Evolutionary conservation across 2,113 vertebrate genomes (phyloP), one percentile per base, ranked within the genome.

Genomic region (Cyanoderma ruficeps): DNA sequence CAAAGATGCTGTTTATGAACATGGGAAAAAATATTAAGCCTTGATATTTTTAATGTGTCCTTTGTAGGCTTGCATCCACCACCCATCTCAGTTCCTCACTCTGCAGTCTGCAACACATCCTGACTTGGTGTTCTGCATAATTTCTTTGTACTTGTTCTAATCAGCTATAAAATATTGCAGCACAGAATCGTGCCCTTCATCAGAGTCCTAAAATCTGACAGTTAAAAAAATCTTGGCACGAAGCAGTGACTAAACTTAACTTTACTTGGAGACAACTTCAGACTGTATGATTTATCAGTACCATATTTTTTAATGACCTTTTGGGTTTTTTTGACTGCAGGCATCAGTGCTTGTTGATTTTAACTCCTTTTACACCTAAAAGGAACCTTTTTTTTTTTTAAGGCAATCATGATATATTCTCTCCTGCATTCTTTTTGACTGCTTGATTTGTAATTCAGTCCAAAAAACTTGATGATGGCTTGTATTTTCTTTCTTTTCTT

Each of bases 311-410:
- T 96, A 94, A 95, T 65, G 74, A 57, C 50, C 50, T 72, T 87
- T 82, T 60, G 42, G 31, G 17, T 2, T 93, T 95, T 87, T 91
- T 84, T 47, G 63, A 67, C 46, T 0, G 1, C 42, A 82, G 31
- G 46, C 65, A 55, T 80, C 75, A 41, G 24, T 64, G 75, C 63
- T 84, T 76, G 64, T 76, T 1, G 0, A 55, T 85, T 96, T 85
- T 85, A 83, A 61, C 19, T 91, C 17, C 64, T 89, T 93, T 96
- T 95, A 91, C 59, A 96, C n/a, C 15, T 57, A n/a, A 68, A 91
- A 89, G 53, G 11, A 28, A 65, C 5, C 1, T 0, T 39, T 50
- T 50, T 33, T 60, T 88, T 76, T 74, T 89, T 80, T 33, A 68
- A 4, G 1, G 17, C 42, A 59, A 46, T 83, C 35, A 47, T 55